Base-by-base conservation (phyloP, 23 tunicate genomes). In the Halocynthia aurantium region DNA sequence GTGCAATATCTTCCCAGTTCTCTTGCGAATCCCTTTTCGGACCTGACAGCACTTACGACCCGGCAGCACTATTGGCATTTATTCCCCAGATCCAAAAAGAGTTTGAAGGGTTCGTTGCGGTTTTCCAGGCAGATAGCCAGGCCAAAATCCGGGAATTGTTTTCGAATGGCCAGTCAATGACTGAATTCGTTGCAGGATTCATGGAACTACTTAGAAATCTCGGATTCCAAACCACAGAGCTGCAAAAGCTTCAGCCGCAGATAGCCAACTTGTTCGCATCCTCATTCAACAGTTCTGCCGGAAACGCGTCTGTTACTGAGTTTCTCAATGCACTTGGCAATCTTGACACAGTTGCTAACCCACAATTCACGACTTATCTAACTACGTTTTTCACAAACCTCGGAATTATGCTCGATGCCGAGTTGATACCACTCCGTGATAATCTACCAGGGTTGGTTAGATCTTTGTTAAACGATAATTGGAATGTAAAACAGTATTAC, bases 11-110 rank as follows among this genome's bases (percentile, higher is more conserved):
- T 13, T 44, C 55, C 78, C 56, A 51, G 20, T 49, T 74, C 10
- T 22, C 55, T 44, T 74, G 78, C 64, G 21, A 74, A 40, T 54
- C 55, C 5, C 21, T 74, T 15, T 74, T 74, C 62, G 78, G 78
- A 8, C 55, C 50, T 0, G 78, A 56, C 19, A 74, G 78, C 78
- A 74, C 62, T n/a, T 74, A 54, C 8, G 78, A 74, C 21, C 78
- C 78, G 20, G 62, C 62, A 20, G 15, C 17, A 12, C 63, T 74
- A 7, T 64, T 74, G 10, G 64, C 20, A 62, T n/a, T 74, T 54
- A 74, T 74, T 44, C 78, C 78, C 10, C 64, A 54, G 0, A 54
- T 74, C 21, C 60, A 55, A 74, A 18, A 10, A 8, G 10, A 10
- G 20, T 19, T 74, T 20, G 22, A 74, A 20, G 50, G 8, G 10